A percentile compares a stretch with the other conserved stretches of the same genome.
These are phyloP conservation scores for Catonia carolina DNA, from an alignment of 2,888 invertebrate genomes.

Conservation along the genomic window DNA sequence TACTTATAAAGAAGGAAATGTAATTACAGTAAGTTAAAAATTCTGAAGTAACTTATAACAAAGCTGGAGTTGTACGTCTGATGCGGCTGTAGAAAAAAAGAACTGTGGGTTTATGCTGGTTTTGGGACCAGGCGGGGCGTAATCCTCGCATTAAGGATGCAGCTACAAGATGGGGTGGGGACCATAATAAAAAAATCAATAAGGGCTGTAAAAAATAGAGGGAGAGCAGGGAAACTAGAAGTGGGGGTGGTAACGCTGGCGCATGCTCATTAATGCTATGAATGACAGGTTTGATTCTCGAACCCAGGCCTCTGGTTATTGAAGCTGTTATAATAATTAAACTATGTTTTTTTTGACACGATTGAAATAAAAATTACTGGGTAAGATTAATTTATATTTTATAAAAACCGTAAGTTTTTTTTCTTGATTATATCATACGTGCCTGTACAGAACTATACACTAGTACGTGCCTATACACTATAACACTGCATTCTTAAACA, in stretches of 20 bases:
- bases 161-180: constrained; percentile 30
- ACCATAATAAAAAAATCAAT: constrained; percentile 37
- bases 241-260: constrained; percentile 21
- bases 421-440: no score
- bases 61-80: no score
- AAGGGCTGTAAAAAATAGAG: constrained; percentile 33
- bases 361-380: no score
- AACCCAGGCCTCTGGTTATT: not conserved
- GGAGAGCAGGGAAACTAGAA: constrained; percentile 25
- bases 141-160: constrained; percentile 31
- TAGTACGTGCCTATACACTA: no score
- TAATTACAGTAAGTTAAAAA: no score
- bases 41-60: no score
- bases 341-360: no score
- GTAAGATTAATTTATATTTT: no score
- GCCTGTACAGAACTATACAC: no score
- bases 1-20: no score
- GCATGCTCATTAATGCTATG: constrained; percentile 31
- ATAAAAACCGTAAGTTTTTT: no score
- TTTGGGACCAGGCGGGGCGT: constrained; percentile 2
- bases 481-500: no score
- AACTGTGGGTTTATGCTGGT: constrained; percentile 6
- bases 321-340: constrained; percentile 1
- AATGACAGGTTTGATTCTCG: constrained; percentile 16
- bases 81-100: not conserved